Evolutionary conservation across 2,888 invertebrate species (phyloP).

Genomic region (Dusona sp.): DNA sequence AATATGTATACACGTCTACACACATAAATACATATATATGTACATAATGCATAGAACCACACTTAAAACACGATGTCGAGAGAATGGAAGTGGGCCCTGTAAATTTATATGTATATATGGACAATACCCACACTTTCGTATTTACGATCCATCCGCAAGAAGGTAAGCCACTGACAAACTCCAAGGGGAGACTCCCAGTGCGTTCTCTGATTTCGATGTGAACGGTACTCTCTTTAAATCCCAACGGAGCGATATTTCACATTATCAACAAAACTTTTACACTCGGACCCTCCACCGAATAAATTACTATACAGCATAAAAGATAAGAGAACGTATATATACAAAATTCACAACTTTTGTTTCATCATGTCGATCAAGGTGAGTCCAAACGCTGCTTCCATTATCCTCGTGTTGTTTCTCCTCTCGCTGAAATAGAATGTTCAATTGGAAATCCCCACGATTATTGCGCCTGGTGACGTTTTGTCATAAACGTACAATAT

Average conservation of each 20-base stretch:
- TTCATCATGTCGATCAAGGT: constrained; percentile 64
- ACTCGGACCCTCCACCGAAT: neutral
- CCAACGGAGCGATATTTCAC: constrained; percentile 6
- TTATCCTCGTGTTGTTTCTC: neutral
- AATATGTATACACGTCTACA: neutral
- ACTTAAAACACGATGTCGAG: constrained; percentile 1
- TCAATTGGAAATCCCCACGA: neutral
- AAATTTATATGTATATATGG: constrained; percentile 68
- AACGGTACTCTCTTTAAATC: constrained; percentile 68
- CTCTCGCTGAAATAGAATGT: neutral
- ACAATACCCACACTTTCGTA: constrained; percentile 76
- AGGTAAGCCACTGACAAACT: constrained; percentile 68
- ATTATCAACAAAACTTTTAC: constrained; percentile 6
- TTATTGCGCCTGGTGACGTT: neutral
- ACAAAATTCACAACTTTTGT: neutral
- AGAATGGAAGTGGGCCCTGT: constrained; percentile 27
- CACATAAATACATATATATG: neutral
- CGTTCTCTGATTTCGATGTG: constrained; percentile 78
- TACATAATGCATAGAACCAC: neutral
- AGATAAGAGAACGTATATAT: neutral
- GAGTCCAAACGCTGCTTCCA: constrained; percentile 14
- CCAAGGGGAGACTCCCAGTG: constrained; percentile 76
- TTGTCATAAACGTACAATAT: neutral
- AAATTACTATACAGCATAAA: neutral
- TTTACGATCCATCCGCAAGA: constrained; percentile 72